Evolutionary conservation across 64 coral and sea anemone genomes (phyloP), one percentile per base, ranked within the genome.

Genomic region (Hydrozoanthus tunicans): DNA sequence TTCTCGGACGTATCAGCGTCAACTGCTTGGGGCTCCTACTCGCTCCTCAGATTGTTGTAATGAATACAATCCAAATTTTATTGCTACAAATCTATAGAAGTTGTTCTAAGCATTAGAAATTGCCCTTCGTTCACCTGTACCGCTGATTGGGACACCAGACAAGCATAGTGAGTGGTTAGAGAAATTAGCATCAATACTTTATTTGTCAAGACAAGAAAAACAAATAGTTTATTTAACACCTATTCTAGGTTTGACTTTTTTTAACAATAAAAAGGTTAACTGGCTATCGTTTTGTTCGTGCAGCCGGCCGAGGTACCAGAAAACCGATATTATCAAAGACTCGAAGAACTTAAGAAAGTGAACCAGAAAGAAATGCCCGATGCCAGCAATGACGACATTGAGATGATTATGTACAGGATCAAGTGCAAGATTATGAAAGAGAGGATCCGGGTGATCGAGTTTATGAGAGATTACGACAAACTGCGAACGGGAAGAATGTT

Each of bases 341-440:
- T 99, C 6, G 92, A 95, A 89, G 94, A 94, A 43, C 79, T 99
- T 4, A 91, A 99, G 63, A 78, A 89, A 7, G 92, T 95, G 0
- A 99, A 99, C 89, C 80, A 92, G 71, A 99, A 99, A 91, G 62
- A 95, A 53, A 92, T 99, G 89, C 94, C 97, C 2, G 97, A 99
- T 66, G 66, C 90, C 20, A 93, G 97, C 10, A 74, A 82, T 13
- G 90, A 99, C 25, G 80, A 95, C 58, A 77, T 95, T 32, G 89
- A 92, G 52, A 85, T 69, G 68, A 99, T 99, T 70, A 91, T 99
- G 90, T 91, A 99, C 62, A 93, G 95, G 68, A 99, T 99, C 12
- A 99, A 99, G 58, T 91, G 83, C 20, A 95, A 95, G 82, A 94
- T 99, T 15, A 95, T 99, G 91, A 99, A 99, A 66, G 97, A 99